Evolutionary conservation across 2,888 invertebrate species (phyloP).

Genomic region (Embidobia sp.): DNA sequence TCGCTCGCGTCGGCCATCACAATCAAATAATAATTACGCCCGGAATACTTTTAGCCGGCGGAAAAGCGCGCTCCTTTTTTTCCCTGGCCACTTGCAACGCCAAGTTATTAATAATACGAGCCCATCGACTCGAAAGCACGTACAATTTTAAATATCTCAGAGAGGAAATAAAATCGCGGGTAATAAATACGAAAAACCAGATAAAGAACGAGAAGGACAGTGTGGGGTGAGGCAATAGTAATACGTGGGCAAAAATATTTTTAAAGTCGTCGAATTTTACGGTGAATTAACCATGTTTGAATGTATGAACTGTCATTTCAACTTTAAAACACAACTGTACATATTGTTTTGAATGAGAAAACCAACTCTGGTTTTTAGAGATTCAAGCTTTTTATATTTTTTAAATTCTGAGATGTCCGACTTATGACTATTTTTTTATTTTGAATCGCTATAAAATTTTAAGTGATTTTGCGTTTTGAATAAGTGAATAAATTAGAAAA

Average conservation of each 20-base stretch:
- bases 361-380: no score
- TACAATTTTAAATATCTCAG: slow-evolving; percentile 57
- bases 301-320: no score
- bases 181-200: slow-evolving; percentile 33
- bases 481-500: no score
- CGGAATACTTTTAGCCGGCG: slow-evolving; percentile 51
- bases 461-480: no score
- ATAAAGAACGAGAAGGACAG: background rate
- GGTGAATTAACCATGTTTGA: no score
- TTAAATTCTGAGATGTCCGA: no score
- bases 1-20: slow-evolving; percentile 52
- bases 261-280: background rate
- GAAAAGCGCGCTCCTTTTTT: slow-evolving; percentile 27
- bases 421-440: no score
- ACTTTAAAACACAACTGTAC: no score
- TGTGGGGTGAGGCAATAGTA: background rate
- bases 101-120: slow-evolving; percentile 62
- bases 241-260: background rate
- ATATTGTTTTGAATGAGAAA: no score
- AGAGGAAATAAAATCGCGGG: slow-evolving; percentile 43
- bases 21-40: slow-evolving; percentile 63
- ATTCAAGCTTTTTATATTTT: no score
- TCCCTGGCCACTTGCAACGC: slow-evolving; percentile 43
- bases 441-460: no score
- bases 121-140: slow-evolving; percentile 54